These are phyloP conservation scores for Oscheius sp. DNA, from an alignment of 2,888 invertebrate species.

Conservation along the genomic window DNA sequence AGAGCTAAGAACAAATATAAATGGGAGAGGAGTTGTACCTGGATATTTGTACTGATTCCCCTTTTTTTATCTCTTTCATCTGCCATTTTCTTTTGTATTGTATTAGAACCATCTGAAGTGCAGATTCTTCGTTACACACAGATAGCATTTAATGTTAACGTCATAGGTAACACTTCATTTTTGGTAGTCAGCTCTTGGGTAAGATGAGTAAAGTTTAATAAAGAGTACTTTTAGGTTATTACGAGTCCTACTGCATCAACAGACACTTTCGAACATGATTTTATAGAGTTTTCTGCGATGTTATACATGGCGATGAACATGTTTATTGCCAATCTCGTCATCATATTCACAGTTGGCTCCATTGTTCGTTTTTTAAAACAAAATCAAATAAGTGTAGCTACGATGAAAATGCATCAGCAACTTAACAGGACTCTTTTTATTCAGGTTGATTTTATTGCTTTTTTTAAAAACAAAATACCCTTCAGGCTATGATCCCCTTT, in stretches of 20 bases:
- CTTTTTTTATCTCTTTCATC: constrained; percentile 6
- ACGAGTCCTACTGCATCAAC: background rate
- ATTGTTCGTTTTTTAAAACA: background rate
- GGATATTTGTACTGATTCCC: constrained; percentile 5
- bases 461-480: background rate
- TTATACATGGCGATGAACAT: constrained; percentile 7
- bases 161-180: constrained; percentile 7
- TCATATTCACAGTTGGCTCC: background rate
- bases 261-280: background rate
- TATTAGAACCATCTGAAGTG: background rate
- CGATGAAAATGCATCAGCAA: constrained; percentile 5
- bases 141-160: background rate
- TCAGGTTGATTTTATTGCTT: background rate
- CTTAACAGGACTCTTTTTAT: constrained; percentile 1
- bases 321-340: background rate
- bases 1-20: background rate
- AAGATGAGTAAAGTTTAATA: background rate
- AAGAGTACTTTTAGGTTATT: background rate
- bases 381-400: background rate
- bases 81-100: background rate
- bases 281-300: background rate
- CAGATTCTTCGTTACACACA: background rate
- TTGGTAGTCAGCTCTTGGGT: constrained; percentile 1
- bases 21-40: background rate
- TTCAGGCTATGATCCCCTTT: constrained; percentile 13